phyloP scores from a whole-genome alignment of 2,888 invertebrate species.

The Phortica magna region DNA sequence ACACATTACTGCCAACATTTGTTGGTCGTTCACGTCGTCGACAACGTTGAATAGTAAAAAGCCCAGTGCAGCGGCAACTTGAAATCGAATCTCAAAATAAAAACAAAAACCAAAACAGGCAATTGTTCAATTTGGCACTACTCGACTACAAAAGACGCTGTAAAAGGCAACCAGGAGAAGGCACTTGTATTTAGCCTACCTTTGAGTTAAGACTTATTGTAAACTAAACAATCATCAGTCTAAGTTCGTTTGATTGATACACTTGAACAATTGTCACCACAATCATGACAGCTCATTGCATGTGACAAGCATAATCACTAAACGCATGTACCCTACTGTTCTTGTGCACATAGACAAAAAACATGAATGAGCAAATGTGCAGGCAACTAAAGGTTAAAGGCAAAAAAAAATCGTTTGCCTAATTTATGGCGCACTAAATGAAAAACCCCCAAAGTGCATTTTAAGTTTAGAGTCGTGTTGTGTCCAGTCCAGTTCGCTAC shows the following conservation, averaged over 20 bases:
- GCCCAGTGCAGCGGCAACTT: background rate
- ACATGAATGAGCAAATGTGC: slow-evolving; percentile 6
- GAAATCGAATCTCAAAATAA: background rate
- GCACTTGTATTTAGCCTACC: no score
- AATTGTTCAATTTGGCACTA: no score
- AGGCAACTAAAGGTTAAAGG: background rate
- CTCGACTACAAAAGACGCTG: no score
- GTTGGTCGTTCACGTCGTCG: background rate
- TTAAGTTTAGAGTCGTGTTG: slow-evolving; percentile 54
- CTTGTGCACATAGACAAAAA: background rate
- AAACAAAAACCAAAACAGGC: no score
- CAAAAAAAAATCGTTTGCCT: slow-evolving; percentile 51
- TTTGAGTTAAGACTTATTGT: no score
- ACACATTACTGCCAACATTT: slow-evolving; percentile 18
- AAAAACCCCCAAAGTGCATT: slow-evolving; percentile 63
- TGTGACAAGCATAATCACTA: no score
- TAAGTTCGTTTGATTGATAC: no score
- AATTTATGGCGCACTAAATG: slow-evolving; percentile 63
- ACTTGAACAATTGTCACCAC: no score
- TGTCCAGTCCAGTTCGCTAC: slow-evolving; percentile 13
- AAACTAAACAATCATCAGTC: no score
- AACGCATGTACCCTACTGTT: background rate
- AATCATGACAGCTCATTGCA: no score
- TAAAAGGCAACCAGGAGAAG: no score
- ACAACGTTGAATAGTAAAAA: background rate